phyloP scores from a whole-genome alignment of 2,113 vertebrate genomes.

The Pseudorectes ferrugineus region DNA sequence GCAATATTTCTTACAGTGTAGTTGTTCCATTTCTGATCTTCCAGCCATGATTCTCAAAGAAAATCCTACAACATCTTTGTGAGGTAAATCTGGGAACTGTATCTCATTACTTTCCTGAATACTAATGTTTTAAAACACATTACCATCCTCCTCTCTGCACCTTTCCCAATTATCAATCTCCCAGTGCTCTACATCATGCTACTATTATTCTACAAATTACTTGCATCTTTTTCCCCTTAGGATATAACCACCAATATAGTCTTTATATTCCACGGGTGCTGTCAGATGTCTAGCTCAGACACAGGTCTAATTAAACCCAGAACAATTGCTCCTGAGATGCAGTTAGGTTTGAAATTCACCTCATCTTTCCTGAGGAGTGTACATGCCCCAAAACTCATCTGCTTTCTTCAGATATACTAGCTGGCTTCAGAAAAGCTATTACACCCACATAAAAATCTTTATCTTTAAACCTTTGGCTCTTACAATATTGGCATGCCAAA shows the following conservation, averaged over 20 bases:
- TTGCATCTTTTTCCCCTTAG: neutral
- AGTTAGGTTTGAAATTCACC: neutral
- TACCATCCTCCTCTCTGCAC: neutral
- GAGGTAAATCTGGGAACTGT: neutral
- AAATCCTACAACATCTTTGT: neutral
- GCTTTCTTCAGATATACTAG: neutral
- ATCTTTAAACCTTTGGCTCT: neutral
- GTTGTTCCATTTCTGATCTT: neutral
- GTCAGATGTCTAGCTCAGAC: neutral
- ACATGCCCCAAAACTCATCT: neutral
- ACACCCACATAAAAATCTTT: neutral
- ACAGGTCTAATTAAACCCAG: constrained; percentile 6
- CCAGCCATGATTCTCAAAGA: neutral
- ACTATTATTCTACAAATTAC: neutral
- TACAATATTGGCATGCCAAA: neutral
- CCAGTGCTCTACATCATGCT: neutral
- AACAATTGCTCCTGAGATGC: neutral
- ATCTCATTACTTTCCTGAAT: neutral
- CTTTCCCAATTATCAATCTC: neutral
- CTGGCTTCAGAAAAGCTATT: neutral
- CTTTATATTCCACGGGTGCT: neutral
- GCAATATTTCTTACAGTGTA: neutral
- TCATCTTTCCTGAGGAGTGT: neutral
- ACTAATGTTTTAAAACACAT: neutral
- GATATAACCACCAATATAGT: neutral